Base-by-base conservation (phyloP, 2,888 invertebrate genomes). In the Agriopis leucophaearia region DNA sequence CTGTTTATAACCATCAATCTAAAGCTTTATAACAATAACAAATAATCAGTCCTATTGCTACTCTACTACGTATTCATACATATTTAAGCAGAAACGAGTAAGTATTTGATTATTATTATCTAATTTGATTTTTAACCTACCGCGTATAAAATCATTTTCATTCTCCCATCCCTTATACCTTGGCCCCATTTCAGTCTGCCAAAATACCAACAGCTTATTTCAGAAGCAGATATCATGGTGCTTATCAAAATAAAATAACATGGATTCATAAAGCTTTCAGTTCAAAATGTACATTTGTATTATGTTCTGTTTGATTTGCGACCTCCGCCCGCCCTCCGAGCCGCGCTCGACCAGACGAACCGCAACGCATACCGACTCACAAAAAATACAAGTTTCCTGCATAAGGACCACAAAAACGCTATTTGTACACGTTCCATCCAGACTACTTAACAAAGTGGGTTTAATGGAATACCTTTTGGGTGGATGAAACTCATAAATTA, bases 251-350 rank as follows among this genome's bases (percentile, higher is more conserved):
- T 72, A 70, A 71, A 70, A 72, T n/a, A 58, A 70, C 27, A 42
- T 56, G 59, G 45, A 71, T 71, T 62, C 66, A 71, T 75, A 77
- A 78, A 76, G 69, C 69, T 74, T 74, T 73, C 73, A 69, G 73
- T 73, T 70, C 64, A 76, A 78, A 82, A 78, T 78, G 75, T 80
- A 78, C 70, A 74, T 78, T 75, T 71, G 59, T 71, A 78, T 81
- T 78, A 81, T 75, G 78, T 77, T 79, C 70, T 78, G 75, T 82
- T 82, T 80, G 74, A 73, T 73, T 81, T 78, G 77, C 70, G 69
- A 61, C 69, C 65, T 69, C 56, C 45, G 64, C 10, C 62, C 57
- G 48, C 45, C 60, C 74, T 71, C 72, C 18, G 56, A 70, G 71
- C 74, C 74, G 61, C 72, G 68, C 64, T 58, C 69, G 13, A 42